phyloP scores from a whole-genome alignment of 2,888 invertebrate genomes.

The Dryobotodes eremita region DNA sequence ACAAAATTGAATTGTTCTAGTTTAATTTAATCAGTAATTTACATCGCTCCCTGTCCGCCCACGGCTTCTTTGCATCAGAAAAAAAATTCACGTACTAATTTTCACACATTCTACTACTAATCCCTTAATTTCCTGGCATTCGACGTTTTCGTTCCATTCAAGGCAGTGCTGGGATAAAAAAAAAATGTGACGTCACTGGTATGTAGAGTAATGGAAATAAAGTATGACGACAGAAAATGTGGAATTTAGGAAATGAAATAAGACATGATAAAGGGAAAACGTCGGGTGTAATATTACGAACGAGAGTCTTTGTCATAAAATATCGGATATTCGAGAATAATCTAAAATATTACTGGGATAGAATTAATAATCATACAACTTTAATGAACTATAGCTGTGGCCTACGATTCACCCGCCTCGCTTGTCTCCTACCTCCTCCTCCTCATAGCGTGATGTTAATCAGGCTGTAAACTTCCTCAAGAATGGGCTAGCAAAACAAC shows the following conservation, averaged over 20 bases:
- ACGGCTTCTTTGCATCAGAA: not conserved
- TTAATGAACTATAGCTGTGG: too few species aligned
- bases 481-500: too few species aligned
- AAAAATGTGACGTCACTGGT: not conserved
- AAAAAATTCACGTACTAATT: slow-evolving; percentile 10
- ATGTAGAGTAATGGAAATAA: not conserved
- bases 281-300: not conserved
- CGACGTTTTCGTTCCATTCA: slow-evolving; percentile 23
- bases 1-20: not conserved
- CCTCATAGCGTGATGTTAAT: too few species aligned
- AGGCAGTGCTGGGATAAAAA: slow-evolving; percentile 35
- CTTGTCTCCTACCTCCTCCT: too few species aligned
- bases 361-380: too few species aligned
- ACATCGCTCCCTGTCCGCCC: not conserved
- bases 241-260: slow-evolving; percentile 12
- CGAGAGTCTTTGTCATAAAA: not conserved
- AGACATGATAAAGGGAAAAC: not conserved
- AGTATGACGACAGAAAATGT: not conserved
- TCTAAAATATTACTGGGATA: not conserved
- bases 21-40: slow-evolving; percentile 31
- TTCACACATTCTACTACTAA: slow-evolving; percentile 35
- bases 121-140: slow-evolving; percentile 33
- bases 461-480: too few species aligned
- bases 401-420: too few species aligned
- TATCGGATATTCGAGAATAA: not conserved